Evolutionary conservation across 1,140 invertebrate species (phyloP).

Genomic region (Nasonia vitripennis): DNA sequence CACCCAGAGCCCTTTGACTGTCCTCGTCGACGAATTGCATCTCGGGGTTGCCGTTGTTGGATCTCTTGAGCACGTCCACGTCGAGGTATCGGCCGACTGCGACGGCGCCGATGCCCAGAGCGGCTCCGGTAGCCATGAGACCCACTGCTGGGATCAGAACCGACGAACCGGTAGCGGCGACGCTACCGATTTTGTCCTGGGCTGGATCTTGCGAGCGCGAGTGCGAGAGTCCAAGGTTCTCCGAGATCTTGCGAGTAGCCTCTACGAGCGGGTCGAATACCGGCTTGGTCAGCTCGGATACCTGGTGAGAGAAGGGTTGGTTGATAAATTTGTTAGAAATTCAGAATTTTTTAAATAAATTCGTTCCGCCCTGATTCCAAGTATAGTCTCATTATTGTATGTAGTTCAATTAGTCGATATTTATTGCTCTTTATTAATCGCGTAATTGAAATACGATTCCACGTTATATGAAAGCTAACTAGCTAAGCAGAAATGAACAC

Average conservation of each 20-base stretch:
- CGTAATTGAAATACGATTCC: no score
- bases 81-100: conserved; percentile 84
- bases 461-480: not conserved
- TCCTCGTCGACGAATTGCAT: conserved; percentile 65
- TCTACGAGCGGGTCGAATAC: conserved; percentile 84
- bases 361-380: not conserved
- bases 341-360: not conserved
- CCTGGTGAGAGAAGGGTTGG: not conserved
- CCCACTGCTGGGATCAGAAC: conserved; percentile 84
- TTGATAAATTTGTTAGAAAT: not conserved
- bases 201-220: conserved; percentile 68
- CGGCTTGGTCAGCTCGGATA: conserved; percentile 82
- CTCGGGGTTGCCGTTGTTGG: conserved; percentile 52
- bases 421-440: no score
- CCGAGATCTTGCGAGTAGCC: conserved; percentile 85
- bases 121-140: conserved; percentile 85
- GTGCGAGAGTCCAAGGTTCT: conserved; percentile 82
- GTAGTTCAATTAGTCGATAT: not conserved
- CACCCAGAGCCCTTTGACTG: conserved; percentile 76
- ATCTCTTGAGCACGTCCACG: conserved; percentile 78
- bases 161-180: conserved; percentile 73
- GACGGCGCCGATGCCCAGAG: conserved; percentile 85
- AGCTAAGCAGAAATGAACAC: not conserved
- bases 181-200: conserved; percentile 83
- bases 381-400: no score